Evolutionary conservation across 2,113 vertebrate species (phyloP).

Genomic region (Empidonax traillii): DNA sequence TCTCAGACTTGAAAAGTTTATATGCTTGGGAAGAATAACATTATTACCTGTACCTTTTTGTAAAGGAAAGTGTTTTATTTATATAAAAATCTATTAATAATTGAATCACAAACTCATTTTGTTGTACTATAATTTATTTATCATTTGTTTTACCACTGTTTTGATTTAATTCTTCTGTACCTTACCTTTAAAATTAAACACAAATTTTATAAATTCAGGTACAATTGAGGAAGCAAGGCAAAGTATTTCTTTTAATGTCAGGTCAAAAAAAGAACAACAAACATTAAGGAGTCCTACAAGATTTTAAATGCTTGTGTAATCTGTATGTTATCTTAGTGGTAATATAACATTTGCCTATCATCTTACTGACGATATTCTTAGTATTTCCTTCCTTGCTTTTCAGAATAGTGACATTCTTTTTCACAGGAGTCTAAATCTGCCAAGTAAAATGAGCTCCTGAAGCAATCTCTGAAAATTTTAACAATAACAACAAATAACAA

Average conservation of each 20-base stretch:
- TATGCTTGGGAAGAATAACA: neutral
- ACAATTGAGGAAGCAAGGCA: neutral
- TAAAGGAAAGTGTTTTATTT: neutral
- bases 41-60: neutral
- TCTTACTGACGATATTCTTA: neutral
- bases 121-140: neutral
- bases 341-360: neutral
- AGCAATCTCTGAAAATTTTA: neutral
- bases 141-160: neutral
- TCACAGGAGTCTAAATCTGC: neutral
- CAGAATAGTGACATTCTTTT: neutral
- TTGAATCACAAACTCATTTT: neutral
- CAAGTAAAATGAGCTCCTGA: neutral
- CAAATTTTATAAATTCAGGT: neutral
- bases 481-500: neutral
- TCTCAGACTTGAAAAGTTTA: neutral
- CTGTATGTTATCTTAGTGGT: neutral
- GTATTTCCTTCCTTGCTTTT: neutral
- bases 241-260: neutral
- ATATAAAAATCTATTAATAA: conserved; percentile 2
- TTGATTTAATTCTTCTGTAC: neutral
- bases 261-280: neutral
- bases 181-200: neutral
- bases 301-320: neutral
- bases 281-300: neutral